Evolutionary conservation across 1,140 invertebrate genomes (phyloP), one percentile per base, ranked within the genome.

Genomic region (Bathynomus jamesi): DNA sequence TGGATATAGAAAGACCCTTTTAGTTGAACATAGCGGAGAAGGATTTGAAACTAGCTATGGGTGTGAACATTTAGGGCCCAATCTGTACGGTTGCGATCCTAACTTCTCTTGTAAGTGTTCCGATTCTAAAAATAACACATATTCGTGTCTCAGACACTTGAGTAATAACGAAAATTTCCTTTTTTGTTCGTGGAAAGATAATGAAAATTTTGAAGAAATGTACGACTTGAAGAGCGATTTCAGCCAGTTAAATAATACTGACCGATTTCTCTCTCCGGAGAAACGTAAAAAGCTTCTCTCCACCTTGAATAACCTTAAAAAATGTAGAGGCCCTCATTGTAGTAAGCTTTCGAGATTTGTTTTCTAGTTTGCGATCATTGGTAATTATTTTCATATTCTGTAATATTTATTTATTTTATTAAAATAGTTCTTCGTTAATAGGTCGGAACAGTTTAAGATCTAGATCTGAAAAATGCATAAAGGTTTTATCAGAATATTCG

Each of bases 41-140:
- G 85, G 85, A 27, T 71, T 81, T 2, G 78, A 82, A 3, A 83
- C 81, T 0, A 82, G 70, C 31, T 62, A 27, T 32, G 65, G 75
- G 60, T 78, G 73, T 72, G 66, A 76, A 13, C 64, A 72, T 66
- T 63, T 67, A 76, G 68, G 76, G 63, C 69, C 77, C 64, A 71
- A 74, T 75, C 79, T 84, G 27, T 76, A 90, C 89, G 82, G 87
- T 75, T 94, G 91, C 78, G 82, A 82, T 61, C 81, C 83, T 30
- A 83, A 86, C 3, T 86, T 85, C 73, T 86, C 84, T 61, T 94
- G 92, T 78, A 93, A 93, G 79, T 94, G 92, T 79, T 87, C 93
- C 82, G 92, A 94, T 81, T 81, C 87, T 0, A 85, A 79, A 78
- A 95, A 95, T 79, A 95, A 95, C 79, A 94, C 93, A 0, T 95